phyloP scores from a whole-genome alignment of 1,140 invertebrate species.

The Potamilus streckersoni region DNA sequence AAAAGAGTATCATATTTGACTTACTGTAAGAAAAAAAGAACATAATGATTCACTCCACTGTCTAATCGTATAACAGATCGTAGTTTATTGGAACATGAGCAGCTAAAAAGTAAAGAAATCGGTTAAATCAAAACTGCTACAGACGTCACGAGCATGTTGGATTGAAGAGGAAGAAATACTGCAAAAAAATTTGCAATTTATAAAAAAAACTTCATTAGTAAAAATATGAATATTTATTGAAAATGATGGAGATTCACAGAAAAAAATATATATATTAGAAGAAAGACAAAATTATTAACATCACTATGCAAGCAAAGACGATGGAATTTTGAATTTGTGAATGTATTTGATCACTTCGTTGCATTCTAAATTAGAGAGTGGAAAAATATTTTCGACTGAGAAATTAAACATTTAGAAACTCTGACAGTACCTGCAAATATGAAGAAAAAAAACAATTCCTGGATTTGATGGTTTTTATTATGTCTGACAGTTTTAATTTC shows the following conservation, averaged over 20 bases:
- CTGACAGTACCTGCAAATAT: slow-evolving; percentile 3
- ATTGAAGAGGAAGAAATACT: too few species aligned
- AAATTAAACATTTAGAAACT: slow-evolving; percentile 8
- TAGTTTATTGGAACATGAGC: slow-evolving; percentile 1
- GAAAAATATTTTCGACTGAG: slow-evolving; percentile 3
- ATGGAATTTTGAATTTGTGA: not conserved
- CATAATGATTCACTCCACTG: not conserved
- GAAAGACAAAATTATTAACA: slow-evolving; percentile 10
- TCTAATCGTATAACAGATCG: not conserved
- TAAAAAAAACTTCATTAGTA: slow-evolving; percentile 14
- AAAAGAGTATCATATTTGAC: slow-evolving; percentile 8
- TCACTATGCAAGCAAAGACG: not conserved
- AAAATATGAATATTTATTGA: slow-evolving; percentile 2
- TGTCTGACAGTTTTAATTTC: not conserved
- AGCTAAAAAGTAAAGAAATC: not conserved
- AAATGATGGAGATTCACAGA: not conserved
- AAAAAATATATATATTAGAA: not conserved
- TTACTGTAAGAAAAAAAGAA: slow-evolving; percentile 17
- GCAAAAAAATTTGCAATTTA: slow-evolving; percentile 7
- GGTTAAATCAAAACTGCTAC: slow-evolving; percentile 8
- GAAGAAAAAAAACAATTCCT: not conserved
- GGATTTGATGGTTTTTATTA: slow-evolving; percentile 9
- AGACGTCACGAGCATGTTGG: not conserved
- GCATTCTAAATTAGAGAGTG: not conserved
- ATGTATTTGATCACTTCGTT: not conserved